These are phyloP conservation scores for Mesocentrotus franciscanus DNA, from an alignment of 53 echinoderm and acorn worm species.

Conservation along the genomic window DNA sequence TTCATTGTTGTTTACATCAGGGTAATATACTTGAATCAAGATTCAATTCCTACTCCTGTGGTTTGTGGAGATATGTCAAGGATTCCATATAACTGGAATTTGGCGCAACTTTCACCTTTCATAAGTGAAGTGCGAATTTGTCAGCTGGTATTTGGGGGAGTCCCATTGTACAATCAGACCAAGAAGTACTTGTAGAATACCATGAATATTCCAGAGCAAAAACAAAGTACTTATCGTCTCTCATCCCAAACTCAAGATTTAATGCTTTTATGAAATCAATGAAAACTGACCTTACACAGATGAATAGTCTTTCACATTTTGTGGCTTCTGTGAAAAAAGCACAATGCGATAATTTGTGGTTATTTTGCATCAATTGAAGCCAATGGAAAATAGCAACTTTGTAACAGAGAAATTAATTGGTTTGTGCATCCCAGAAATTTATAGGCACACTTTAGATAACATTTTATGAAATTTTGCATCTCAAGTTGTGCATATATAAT, in stretches of 20 bases:
- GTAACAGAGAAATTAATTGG: background rate
- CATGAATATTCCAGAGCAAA: background rate
- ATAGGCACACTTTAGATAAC: background rate
- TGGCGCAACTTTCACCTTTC: background rate
- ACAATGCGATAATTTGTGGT: background rate
- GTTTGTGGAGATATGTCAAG: background rate
- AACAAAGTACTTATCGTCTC: constrained; percentile 44
- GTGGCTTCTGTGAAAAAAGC: background rate
- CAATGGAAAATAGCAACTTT: background rate
- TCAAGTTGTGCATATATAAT: no score
- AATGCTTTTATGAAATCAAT: background rate
- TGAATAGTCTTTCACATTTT: background rate
- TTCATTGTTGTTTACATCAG: background rate
- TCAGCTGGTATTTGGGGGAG: background rate
- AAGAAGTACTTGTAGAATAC: background rate
- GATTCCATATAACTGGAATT: background rate
- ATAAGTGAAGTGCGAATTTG: background rate
- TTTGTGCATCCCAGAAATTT: background rate
- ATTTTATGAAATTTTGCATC: no score
- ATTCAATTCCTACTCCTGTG: background rate
- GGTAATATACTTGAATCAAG: background rate
- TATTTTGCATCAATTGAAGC: background rate
- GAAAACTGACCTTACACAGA: background rate
- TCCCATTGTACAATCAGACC: background rate
- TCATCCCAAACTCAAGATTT: background rate